Evolutionary conservation across 2,888 invertebrate species (phyloP).

Genomic region (Dynastes tityus): DNA sequence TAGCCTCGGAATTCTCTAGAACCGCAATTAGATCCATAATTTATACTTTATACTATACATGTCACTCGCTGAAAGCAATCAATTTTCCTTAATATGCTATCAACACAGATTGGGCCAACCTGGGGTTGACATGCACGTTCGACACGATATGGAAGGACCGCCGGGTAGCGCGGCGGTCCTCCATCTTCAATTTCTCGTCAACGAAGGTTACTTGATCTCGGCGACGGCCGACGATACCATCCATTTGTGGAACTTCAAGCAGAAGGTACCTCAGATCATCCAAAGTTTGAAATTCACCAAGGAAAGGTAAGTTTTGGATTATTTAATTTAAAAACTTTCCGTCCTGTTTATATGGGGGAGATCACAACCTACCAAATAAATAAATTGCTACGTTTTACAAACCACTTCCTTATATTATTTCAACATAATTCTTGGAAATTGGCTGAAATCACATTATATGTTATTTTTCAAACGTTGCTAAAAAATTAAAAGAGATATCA

Average conservation of each 20-base stretch:
- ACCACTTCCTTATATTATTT: too few relatives aligned
- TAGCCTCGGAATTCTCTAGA: neutral
- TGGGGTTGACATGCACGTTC: slow-evolving; percentile 95
- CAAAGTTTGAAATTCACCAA: slow-evolving; percentile 98
- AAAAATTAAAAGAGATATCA: too few relatives aligned
- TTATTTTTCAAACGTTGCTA: too few relatives aligned
- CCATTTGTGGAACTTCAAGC: slow-evolving; percentile 97
- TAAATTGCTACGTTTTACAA: too few relatives aligned
- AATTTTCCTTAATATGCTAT: slow-evolving; percentile 66
- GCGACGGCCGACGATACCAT: slow-evolving; percentile 96
- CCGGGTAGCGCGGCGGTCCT: slow-evolving; percentile 82
- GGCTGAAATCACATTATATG: too few relatives aligned
- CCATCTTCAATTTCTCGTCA: slow-evolving; percentile 94
- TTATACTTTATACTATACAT: neutral
- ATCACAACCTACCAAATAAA: too few relatives aligned
- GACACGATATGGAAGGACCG: slow-evolving; percentile 80
- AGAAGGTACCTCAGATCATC: slow-evolving; percentile 94
- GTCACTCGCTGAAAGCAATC: slow-evolving; percentile 11
- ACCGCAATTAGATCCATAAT: neutral
- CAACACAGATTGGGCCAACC: slow-evolving; percentile 90
- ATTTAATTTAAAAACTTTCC: too few relatives aligned
- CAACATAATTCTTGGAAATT: too few relatives aligned
- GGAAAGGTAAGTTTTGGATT: slow-evolving; percentile 82
- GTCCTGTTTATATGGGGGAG: too few relatives aligned
- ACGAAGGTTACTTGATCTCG: slow-evolving; percentile 97